Evolutionary conservation across 2,113 vertebrate species (phyloP).

Genomic region (Myocastor coypus): DNA sequence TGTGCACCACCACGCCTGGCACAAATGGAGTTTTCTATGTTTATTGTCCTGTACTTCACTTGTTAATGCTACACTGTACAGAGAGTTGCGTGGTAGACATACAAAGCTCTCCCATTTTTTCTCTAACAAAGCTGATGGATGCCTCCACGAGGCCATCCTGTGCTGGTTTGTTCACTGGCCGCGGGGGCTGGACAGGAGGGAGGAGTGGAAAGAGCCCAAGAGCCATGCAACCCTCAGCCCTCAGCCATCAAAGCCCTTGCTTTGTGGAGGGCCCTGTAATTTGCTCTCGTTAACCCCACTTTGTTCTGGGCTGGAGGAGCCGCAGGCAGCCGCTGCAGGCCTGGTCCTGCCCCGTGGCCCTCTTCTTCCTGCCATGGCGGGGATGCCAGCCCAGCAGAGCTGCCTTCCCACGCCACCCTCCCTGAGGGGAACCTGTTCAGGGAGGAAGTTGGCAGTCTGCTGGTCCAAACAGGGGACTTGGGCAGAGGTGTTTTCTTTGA

Average conservation of each 20-base stretch:
- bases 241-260: slow-evolving; percentile 53
- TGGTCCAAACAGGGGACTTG: neutral
- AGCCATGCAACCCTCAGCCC: neutral
- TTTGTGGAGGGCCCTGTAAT: slow-evolving; percentile 67
- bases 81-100: neutral
- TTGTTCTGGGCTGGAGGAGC: slow-evolving; percentile 53
- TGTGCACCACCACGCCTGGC: neutral
- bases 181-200: slow-evolving; percentile 17
- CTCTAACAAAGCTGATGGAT: neutral
- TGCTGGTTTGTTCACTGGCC: slow-evolving; percentile 20
- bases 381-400: fast-evolving
- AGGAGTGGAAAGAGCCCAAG: neutral
- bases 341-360: slow-evolving; percentile 1
- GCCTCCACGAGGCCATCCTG: neutral
- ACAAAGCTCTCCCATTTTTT: neutral
- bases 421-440: neutral
- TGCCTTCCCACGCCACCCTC: slow-evolving; percentile 49
- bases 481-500: neutral
- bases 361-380: neutral
- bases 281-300: slow-evolving; percentile 67
- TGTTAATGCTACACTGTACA: neutral
- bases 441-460: neutral
- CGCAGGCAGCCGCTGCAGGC: slow-evolving; percentile 37
- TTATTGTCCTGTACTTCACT: neutral
- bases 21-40: neutral